A percentile compares a stretch with the other conserved stretches of the same genome.
Conservation (phyloP, 2,888 invertebrate species). For the Pristionchus fissidentatus region DNA sequence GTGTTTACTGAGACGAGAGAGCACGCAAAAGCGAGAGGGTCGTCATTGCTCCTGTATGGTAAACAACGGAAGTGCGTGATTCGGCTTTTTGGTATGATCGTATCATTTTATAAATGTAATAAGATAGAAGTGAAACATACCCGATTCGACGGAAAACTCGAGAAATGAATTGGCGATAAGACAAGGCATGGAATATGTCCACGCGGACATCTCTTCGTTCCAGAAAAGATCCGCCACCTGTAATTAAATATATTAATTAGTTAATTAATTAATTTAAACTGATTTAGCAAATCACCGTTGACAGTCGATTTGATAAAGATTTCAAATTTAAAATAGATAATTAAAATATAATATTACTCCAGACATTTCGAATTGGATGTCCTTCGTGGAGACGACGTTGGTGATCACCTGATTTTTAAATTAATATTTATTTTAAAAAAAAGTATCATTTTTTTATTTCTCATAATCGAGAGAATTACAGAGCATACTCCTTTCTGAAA, state of each 20-base stretch:
- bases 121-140: neutral
- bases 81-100: neutral
- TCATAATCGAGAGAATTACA: too few species aligned
- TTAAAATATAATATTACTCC: neutral
- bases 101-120: neutral
- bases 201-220: slow-evolving; percentile 38
- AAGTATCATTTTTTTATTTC: too few species aligned
- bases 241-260: neutral
- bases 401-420: neutral
- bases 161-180: neutral
- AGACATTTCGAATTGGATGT: slow-evolving; percentile 13
- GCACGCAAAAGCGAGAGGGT: neutral
- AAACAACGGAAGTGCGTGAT: neutral
- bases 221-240: slow-evolving; percentile 37
- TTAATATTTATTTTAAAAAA: neutral
- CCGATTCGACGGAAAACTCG: slow-evolving; percentile 9
- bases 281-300: too few species aligned
- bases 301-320: too few species aligned
- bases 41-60: neutral
- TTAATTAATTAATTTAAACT: neutral
- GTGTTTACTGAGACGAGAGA: too few species aligned
- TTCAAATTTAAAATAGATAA: neutral
- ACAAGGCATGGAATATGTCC: neutral
- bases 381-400: neutral
- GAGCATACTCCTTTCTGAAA: neutral